Percentiles rank a stretch among this genome's conserved stretches.
These are phyloP conservation scores for Anagyrus pseudococci DNA, from an alignment of 2,888 invertebrate species.

Conservation along the genomic window DNA sequence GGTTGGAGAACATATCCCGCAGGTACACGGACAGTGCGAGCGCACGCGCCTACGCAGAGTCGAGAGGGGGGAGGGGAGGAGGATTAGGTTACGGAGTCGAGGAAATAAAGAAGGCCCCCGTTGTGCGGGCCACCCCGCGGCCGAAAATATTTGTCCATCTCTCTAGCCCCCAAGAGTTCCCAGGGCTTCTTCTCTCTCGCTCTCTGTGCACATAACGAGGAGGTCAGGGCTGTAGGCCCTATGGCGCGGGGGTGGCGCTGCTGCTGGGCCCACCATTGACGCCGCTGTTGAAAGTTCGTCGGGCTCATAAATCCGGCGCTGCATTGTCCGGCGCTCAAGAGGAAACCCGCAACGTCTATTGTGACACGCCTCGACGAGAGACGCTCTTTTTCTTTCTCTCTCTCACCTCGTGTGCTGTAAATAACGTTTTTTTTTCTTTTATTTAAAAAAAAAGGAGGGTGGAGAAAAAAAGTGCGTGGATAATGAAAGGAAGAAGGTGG, in stretches of 20 bases:
- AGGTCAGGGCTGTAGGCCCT: constrained; percentile 39
- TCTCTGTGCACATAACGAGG: no score
- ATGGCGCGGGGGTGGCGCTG: constrained; percentile 39
- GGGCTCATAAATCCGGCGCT: constrained; percentile 55
- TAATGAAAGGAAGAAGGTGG: no score
- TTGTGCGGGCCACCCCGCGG: constrained; percentile 41
- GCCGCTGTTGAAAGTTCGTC: constrained; percentile 60
- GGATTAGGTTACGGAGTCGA: constrained; percentile 49
- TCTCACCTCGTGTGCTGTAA: constrained; percentile 10
- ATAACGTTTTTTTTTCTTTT: constrained; percentile 2
- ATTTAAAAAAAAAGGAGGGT: constrained; percentile 26
- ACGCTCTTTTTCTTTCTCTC: not conserved
- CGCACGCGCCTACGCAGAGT: not conserved
- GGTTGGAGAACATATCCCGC: not conserved
- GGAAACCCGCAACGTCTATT: constrained; percentile 61
- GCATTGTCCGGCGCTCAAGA: constrained; percentile 60
- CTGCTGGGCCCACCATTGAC: constrained; percentile 49
- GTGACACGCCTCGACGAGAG: constrained; percentile 54
- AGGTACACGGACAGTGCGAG: not conserved
- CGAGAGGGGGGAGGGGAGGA: constrained; percentile 26
- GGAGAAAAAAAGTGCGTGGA: not conserved
- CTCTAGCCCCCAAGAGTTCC: no score
- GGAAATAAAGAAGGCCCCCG: constrained; percentile 48
- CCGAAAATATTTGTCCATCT: constrained; percentile 59
- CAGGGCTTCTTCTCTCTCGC: not conserved